phyloP scores from a whole-genome alignment of 2,113 vertebrate genomes.

The Zeus faber region DNA sequence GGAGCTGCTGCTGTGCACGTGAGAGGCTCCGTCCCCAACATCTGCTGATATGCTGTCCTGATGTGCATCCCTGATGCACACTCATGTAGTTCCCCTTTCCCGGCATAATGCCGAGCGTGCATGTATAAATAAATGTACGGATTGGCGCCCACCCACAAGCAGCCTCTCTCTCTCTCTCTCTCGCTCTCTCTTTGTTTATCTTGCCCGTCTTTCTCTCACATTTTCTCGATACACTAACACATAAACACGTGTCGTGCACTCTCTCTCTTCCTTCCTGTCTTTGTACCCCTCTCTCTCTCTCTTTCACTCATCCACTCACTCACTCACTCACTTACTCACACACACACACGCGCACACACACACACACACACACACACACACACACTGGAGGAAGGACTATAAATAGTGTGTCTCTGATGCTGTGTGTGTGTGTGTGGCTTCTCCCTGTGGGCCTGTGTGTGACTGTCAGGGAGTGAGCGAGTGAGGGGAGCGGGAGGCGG shows the following conservation, averaged over 20 bases:
- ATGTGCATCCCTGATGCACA: background rate
- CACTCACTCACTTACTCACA: background rate
- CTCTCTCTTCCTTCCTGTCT: background rate
- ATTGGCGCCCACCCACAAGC: background rate
- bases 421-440: slow-evolving; percentile 62
- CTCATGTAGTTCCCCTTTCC: background rate
- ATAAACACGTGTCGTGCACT: no score
- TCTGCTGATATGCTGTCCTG: background rate
- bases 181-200: background rate
- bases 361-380: slow-evolving; percentile 37
- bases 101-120: background rate
- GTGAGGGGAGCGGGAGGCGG: slow-evolving; percentile 35
- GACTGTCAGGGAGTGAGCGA: slow-evolving; percentile 54
- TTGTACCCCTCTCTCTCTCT: background rate
- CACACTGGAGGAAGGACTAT: slow-evolving; percentile 62
- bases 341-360: slow-evolving; percentile 12
- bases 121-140: background rate
- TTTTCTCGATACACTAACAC: background rate
- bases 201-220: background rate
- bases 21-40: background rate
- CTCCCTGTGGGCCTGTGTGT: slow-evolving; percentile 68
- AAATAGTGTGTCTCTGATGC: slow-evolving; percentile 71
- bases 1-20: background rate
- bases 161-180: background rate
- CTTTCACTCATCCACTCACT: background rate